Conservation (phyloP, 2,797 vertebrate genomes). For the Takifugu ocellatus region DNA sequence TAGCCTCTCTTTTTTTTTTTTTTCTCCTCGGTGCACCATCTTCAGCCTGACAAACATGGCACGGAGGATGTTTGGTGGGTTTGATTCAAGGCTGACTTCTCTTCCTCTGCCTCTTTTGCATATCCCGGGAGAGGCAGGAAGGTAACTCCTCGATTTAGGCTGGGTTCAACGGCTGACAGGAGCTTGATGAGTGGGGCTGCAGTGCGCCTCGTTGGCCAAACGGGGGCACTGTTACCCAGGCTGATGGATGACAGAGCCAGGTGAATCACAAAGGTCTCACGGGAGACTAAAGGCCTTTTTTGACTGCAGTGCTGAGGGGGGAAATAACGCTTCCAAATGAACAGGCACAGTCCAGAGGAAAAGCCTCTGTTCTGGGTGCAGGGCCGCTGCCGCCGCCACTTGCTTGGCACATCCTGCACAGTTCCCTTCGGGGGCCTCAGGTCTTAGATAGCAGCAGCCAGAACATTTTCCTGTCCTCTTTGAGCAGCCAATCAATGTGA, state of each 20-base stretch:
- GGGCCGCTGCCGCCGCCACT: constrained; percentile 54
- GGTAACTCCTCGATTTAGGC: constrained; percentile 45
- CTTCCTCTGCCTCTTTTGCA: constrained; percentile 33
- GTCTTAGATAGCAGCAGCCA: constrained; percentile 60
- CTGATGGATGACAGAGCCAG: constrained; percentile 17
- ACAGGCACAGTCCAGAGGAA: constrained; percentile 68
- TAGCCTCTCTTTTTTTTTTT: not conserved
- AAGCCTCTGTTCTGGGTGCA: constrained; percentile 67
- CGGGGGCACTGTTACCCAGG: constrained; percentile 79
- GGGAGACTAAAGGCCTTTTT: constrained; percentile 67
- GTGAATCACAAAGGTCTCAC: constrained; percentile 47
- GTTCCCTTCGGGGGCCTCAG: constrained; percentile 58
- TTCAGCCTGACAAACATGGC: constrained; percentile 13
- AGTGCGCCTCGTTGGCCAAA: constrained; percentile 50
- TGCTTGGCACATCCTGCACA: constrained; percentile 52
- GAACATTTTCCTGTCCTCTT: constrained; percentile 55
- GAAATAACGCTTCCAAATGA: constrained; percentile 76
- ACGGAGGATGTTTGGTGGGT: constrained; percentile 39
- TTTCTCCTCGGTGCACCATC: constrained; percentile 12
- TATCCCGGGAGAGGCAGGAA: constrained; percentile 47
- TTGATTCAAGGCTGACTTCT: constrained; percentile 48
- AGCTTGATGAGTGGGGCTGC: constrained; percentile 17
- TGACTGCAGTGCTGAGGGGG: constrained; percentile 69
- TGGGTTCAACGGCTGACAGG: constrained; percentile 34
- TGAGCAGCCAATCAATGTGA: constrained; percentile 44